Conservation (phyloP, 2,797 vertebrate genomes). For the Urocyon cinereoargenteus region DNA sequence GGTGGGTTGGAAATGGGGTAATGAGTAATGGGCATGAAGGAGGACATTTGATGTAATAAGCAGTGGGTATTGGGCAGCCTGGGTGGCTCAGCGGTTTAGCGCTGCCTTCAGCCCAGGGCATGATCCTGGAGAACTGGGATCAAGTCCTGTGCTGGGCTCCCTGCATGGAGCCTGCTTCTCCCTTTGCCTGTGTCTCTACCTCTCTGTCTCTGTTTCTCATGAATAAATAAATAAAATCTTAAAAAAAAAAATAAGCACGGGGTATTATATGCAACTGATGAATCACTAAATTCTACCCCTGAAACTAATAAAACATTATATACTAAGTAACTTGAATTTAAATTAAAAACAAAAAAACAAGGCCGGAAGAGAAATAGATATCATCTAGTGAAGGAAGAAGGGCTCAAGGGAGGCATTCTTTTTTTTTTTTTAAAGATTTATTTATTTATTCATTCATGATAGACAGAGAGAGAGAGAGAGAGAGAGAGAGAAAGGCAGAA, state of each 20-base stretch:
- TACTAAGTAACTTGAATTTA: background rate
- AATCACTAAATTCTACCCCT: background rate
- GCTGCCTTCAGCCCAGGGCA: too few relatives aligned
- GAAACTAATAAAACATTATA: background rate
- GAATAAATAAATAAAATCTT: too few relatives aligned
- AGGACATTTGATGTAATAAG: background rate
- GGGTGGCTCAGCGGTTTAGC: too few relatives aligned
- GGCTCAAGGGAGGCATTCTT: background rate
- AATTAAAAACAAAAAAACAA: background rate
- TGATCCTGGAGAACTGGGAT: too few relatives aligned
- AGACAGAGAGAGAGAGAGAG: too few relatives aligned
- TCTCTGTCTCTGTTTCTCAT: too few relatives aligned
- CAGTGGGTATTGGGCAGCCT: background rate
- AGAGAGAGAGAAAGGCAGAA: too few relatives aligned
- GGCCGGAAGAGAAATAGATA: background rate
- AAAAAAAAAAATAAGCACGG: background rate
- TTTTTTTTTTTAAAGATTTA: background rate
- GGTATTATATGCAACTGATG: background rate
- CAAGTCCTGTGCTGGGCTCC: too few relatives aligned
- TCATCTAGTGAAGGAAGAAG: background rate
- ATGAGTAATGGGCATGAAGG: background rate
- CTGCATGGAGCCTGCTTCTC: too few relatives aligned
- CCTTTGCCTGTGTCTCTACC: too few relatives aligned
- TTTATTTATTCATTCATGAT: too few relatives aligned
- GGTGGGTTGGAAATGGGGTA: background rate